phyloP scores from a whole-genome alignment of 1,140 invertebrate genomes.

The Cotesia glomerata region DNA sequence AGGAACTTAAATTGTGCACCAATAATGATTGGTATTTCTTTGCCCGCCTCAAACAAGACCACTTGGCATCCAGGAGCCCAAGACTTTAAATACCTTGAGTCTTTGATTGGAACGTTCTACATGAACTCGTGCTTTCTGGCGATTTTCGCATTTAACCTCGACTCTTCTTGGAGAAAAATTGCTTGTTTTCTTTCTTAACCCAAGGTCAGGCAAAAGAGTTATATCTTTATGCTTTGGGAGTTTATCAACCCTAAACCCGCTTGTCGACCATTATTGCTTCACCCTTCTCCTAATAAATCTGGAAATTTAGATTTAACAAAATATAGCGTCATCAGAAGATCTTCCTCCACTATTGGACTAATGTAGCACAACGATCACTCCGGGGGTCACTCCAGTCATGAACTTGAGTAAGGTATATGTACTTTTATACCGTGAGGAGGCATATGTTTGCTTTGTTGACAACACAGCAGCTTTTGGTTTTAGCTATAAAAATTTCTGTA shows the following conservation, averaged over 20 bases:
- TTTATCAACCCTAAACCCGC: slow-evolving; percentile 37
- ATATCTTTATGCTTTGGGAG: slow-evolving; percentile 27
- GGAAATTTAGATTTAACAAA: slow-evolving; percentile 9
- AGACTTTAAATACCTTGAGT: slow-evolving; percentile 12
- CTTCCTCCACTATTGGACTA: slow-evolving; percentile 39
- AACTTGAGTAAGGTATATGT: slow-evolving; percentile 46
- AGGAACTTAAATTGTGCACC: slow-evolving; percentile 18
- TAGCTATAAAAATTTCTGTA: slow-evolving; percentile 2
- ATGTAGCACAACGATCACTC: slow-evolving; percentile 45
- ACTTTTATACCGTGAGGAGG: slow-evolving; percentile 42
- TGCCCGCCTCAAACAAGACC: background rate
- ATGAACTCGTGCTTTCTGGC: background rate
- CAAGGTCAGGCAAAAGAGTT: slow-evolving; percentile 16
- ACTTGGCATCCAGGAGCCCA: slow-evolving; percentile 1
- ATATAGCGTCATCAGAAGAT: slow-evolving; percentile 45
- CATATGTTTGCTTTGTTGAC: slow-evolving; percentile 29
- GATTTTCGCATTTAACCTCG: background rate
- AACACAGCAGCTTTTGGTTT: slow-evolving; percentile 30
- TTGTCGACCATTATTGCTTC: slow-evolving; percentile 33
- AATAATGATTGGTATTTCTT: slow-evolving; percentile 4
- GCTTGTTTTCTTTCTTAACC: slow-evolving; percentile 9
- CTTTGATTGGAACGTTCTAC: background rate
- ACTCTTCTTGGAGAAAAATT: slow-evolving; percentile 38
- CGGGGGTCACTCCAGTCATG: slow-evolving; percentile 44
- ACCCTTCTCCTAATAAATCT: slow-evolving; percentile 1